These are phyloP conservation scores for Ypsolopha sequella DNA, from an alignment of 2,888 invertebrate genomes.

Conservation along the genomic window DNA sequence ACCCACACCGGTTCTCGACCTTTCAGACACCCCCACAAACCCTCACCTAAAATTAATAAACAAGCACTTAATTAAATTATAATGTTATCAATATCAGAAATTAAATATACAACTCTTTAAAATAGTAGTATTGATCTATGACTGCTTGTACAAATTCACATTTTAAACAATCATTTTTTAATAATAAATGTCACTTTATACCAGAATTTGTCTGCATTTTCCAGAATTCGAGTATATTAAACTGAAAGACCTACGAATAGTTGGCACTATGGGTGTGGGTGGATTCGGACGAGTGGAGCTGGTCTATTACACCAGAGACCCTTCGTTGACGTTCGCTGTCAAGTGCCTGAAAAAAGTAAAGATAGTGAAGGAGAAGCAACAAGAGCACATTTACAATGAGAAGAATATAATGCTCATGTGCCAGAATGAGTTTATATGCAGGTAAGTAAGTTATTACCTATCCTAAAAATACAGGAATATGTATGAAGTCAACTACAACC, in stretches of 20 bases:
- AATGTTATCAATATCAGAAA: too few relatives aligned
- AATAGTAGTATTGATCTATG: too few relatives aligned
- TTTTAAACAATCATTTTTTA: too few relatives aligned
- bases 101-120: too few relatives aligned
- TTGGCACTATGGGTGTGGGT: conserved; percentile 91
- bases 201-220: neutral
- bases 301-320: conserved; percentile 71
- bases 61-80: too few relatives aligned
- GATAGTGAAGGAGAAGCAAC: conserved; percentile 89
- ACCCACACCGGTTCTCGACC: too few relatives aligned
- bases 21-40: too few relatives aligned
- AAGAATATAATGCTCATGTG: conserved; percentile 87
- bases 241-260: conserved; percentile 82
- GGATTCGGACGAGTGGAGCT: conserved; percentile 93
- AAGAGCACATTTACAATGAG: conserved; percentile 91
- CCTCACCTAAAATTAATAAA: too few relatives aligned
- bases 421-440: conserved; percentile 83
- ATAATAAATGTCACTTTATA: too few relatives aligned
- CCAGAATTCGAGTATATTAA: conserved; percentile 77
- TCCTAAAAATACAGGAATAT: too few relatives aligned
- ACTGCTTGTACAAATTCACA: too few relatives aligned
- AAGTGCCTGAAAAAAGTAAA: conserved; percentile 92
- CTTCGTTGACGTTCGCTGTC: conserved; percentile 78
- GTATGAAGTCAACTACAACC: too few relatives aligned
- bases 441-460: conserved; percentile 53